A percentile compares a stretch with the other conserved stretches of the same genome.
Evolutionary conservation across 92 coral and sea anemone genomes (phyloP).

Genomic region (Epizoanthus scotinus): DNA sequence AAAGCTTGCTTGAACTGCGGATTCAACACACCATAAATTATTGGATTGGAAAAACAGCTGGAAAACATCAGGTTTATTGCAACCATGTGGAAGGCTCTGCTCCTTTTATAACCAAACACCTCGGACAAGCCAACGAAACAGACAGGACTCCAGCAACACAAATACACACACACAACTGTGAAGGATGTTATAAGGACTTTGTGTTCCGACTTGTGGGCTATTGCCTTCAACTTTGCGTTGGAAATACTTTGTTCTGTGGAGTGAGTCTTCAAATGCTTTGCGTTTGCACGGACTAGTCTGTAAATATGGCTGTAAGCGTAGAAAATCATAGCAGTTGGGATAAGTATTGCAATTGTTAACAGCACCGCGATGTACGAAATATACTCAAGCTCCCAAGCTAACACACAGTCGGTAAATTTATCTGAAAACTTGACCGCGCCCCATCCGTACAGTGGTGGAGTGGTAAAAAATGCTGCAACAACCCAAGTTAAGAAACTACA

Average conservation of each 20-base stretch:
- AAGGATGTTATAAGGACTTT: conserved; percentile 68
- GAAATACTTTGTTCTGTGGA: neutral
- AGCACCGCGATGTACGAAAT: conserved; percentile 65
- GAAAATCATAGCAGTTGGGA: conserved; percentile 59
- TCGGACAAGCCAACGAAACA: conserved; percentile 63
- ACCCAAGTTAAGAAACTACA: conserved; percentile 61
- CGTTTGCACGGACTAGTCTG: conserved; percentile 62
- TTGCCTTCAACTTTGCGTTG: neutral
- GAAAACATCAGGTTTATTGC: conserved; percentile 56
- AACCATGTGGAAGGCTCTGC: conserved; percentile 43
- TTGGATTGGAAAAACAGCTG: conserved; percentile 69
- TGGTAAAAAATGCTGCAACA: conserved; percentile 52
- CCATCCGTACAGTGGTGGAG: conserved; percentile 85
- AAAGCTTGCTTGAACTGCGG: conserved; percentile 76
- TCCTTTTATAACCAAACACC: conserved; percentile 50
- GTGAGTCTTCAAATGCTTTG: conserved; percentile 57
- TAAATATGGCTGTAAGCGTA: conserved; percentile 70
- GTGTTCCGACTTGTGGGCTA: conserved; percentile 46
- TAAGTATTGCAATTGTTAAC: conserved; percentile 48
- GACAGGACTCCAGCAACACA: conserved; percentile 72
- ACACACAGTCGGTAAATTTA: conserved; percentile 57
- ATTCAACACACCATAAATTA: conserved; percentile 78
- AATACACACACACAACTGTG: conserved; percentile 70
- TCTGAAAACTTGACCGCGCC: conserved; percentile 62
- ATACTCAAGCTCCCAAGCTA: conserved; percentile 61